Conservation (phyloP, 2,888 invertebrate species). For the Eupithecia exiguata region DNA sequence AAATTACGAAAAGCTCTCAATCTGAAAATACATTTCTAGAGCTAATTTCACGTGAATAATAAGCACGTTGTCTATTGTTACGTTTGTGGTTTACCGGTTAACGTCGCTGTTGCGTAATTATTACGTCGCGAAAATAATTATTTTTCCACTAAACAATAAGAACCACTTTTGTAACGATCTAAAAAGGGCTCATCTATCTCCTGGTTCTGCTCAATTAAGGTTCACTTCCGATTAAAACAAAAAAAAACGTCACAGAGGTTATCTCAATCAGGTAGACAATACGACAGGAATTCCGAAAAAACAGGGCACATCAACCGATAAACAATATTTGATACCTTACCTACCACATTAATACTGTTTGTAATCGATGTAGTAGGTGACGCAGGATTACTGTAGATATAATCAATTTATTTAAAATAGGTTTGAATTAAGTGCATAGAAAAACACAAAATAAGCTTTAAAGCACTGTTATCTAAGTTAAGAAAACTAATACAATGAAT, state of each 20-base stretch:
- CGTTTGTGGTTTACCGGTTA: conserved; percentile 30
- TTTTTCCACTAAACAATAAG: conserved; percentile 10
- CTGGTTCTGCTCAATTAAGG: not conserved
- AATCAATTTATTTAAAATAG: too few species aligned
- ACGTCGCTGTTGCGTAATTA: conserved; percentile 30
- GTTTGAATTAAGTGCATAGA: too few species aligned
- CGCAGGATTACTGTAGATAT: too few species aligned
- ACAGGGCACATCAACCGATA: not conserved
- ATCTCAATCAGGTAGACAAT: not conserved
- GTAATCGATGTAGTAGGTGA: too few species aligned
- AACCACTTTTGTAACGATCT: not conserved
- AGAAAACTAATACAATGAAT: too few species aligned
- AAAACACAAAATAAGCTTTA: too few species aligned
- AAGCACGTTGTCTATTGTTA: conserved; percentile 30
- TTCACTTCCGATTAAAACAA: not conserved
- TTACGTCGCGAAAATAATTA: conserved; percentile 26
- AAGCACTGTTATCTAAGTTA: too few species aligned
- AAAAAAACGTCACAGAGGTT: not conserved
- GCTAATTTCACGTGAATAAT: conserved; percentile 28
- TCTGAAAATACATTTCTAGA: conserved; percentile 15
- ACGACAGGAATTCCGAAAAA: not conserved
- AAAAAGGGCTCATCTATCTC: not conserved
- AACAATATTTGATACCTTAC: not conserved
- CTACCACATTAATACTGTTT: too few species aligned
- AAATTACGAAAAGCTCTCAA: not conserved